Conservation (phyloP, 2,888 invertebrate genomes). For the Sinotaia quadrata region DNA sequence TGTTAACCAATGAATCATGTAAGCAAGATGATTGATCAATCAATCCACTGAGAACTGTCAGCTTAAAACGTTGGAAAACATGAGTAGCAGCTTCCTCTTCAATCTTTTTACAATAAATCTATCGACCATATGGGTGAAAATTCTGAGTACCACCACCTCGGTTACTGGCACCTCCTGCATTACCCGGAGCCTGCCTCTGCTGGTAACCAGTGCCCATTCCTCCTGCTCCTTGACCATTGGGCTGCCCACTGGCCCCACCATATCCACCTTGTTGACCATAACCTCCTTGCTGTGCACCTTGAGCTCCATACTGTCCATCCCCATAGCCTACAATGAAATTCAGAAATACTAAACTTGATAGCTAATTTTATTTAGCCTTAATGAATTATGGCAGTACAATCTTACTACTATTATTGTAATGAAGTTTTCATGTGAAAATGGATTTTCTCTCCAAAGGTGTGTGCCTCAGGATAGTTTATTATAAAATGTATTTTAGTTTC, state of each 20-base stretch:
- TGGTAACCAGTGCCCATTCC: conserved; percentile 20
- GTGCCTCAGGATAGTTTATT: too few species aligned
- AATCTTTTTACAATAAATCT: too few species aligned
- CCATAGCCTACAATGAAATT: conserved; percentile 14
- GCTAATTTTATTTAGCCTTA: neutral
- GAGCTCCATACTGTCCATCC: conserved; percentile 12
- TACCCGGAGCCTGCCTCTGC: conserved; percentile 25
- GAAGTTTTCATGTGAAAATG: too few species aligned
- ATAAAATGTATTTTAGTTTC: too few species aligned
- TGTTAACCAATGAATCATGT: too few species aligned
- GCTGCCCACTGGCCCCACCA: conserved; percentile 22
- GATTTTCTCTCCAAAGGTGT: too few species aligned
- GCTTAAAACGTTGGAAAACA: too few species aligned
- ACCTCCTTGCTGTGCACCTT: conserved; percentile 26
- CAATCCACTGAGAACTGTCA: too few species aligned
- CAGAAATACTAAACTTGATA: neutral
- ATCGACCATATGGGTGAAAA: conserved; percentile 25
- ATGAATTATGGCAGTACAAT: too few species aligned
- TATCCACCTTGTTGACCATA: conserved; percentile 30
- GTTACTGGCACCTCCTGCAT: conserved; percentile 12
- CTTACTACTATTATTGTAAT: too few species aligned
- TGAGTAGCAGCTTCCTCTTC: too few species aligned
- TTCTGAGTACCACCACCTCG: conserved; percentile 28
- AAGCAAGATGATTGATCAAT: too few species aligned
- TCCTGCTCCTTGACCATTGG: conserved; percentile 10